Base-by-base conservation (phyloP, 2,797 vertebrate species). In the Parambassis ranga region DNA sequence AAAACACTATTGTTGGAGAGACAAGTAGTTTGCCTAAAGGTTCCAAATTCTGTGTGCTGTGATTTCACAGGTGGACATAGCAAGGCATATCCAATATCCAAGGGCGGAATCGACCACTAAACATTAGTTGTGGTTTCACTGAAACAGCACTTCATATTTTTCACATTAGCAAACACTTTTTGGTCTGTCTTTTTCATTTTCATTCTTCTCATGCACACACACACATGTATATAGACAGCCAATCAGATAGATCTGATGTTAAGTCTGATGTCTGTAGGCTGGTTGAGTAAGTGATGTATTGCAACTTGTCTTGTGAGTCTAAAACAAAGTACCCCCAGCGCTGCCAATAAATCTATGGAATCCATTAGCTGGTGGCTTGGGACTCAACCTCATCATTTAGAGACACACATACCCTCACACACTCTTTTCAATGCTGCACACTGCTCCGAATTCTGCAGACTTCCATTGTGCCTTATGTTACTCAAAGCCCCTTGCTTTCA, bases 1-100 rank as follows among this genome's bases (percentile, higher is more conserved):
- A 89, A 88, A 87, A 87, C 82, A 75, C 76, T 80, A 79, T 76
- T 85, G 83, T 77, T 76, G 77, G 67, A 76, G 66, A 85, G 72
- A 80, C 82, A 81, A 72, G 77, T 65, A 68, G 78, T 82, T 80
- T 65, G 74, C 75, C 83, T 77, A 65, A 79, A 85, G 67, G 77
- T 72, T 71, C 74, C 55, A 59, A 67, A 80, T 56, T 59, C 58
- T 59, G 23, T 26, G 32, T 36, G 27, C 67, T 67, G 68, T 64
- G 65, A 77, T 84, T 77, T 81, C 70, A 82, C 79, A 85, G 82
- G 81, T 85, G 72, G 74, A 80, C 70, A 71, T 37, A 71, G 39
- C 5, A 11, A 70, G 53, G 26, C 69, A 51, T 56, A 62, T 62
- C 64, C 33, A 43, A 58, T 52, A 55, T 69, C 47, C 52, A 69